Percentiles rank a stretch among this genome's conserved stretches.
phyloP scores from a whole-genome alignment of 1,140 invertebrate species.

The Dysdera silvatica region DNA sequence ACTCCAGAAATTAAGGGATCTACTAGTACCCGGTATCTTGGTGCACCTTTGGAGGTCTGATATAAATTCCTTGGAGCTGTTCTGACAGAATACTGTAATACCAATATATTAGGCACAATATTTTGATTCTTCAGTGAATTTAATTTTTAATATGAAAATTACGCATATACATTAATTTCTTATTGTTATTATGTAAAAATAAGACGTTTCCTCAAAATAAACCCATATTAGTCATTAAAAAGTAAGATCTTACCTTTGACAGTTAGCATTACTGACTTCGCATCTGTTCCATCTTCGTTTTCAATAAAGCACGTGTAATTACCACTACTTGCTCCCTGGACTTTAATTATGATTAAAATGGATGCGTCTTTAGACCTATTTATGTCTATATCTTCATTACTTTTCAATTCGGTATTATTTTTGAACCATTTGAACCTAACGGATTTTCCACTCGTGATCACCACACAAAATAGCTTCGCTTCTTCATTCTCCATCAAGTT shows the following conservation, averaged over 20 bases:
- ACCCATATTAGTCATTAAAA: no score
- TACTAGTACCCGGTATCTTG: no score
- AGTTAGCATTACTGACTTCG: constrained; percentile 74
- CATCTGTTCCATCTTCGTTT: constrained; percentile 85
- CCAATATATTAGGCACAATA: no score
- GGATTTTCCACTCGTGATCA: background rate
- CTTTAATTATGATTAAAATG: constrained; percentile 66
- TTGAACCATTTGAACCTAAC: constrained; percentile 14
- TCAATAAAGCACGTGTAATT: constrained; percentile 82
- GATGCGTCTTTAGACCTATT: constrained; percentile 34
- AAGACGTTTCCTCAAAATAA: no score
- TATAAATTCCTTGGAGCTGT: no score
- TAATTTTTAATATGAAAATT: no score
- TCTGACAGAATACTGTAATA: no score
- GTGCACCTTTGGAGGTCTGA: no score
- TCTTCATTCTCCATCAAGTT: constrained; percentile 9
- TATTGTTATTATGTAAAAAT: no score
- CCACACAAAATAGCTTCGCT: constrained; percentile 6
- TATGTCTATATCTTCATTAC: constrained; percentile 2
- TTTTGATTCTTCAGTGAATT: no score
- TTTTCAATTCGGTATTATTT: constrained; percentile 3
- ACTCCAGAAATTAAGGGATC: no score
- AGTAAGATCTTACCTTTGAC: constrained; percentile 74
- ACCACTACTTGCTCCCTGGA: constrained; percentile 62
- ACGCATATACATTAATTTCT: no score